Conservation (phyloP, 2,888 invertebrate genomes). For the Metacarcinus magister region DNA sequence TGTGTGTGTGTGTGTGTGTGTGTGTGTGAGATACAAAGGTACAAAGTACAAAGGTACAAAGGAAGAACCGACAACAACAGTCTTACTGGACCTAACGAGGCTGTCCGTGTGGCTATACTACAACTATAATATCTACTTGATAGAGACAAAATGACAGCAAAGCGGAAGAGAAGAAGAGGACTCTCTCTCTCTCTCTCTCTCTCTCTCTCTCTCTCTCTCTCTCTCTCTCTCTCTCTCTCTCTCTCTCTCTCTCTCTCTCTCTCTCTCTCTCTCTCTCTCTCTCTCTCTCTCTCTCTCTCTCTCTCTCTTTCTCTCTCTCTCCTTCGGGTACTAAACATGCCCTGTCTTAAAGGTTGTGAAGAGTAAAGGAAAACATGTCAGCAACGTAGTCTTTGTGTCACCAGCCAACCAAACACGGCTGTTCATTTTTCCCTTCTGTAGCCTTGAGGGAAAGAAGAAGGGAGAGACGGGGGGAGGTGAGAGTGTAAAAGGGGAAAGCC, state of each 20-base stretch:
- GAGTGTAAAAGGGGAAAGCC: background rate
- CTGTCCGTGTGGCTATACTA: too few relatives aligned
- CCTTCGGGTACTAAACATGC: background rate
- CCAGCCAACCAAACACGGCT: background rate
- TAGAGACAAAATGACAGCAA: background rate
- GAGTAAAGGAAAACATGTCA: background rate
- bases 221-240: constrained; percentile 26
- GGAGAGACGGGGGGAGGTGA: background rate
- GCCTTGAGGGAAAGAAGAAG: background rate
- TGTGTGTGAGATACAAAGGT: too few relatives aligned
- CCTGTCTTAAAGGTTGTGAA: background rate
- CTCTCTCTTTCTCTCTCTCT: background rate
- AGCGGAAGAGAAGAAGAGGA: background rate
- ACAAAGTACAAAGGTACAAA: too few relatives aligned
- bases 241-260: constrained; percentile 14
- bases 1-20: too few relatives aligned
- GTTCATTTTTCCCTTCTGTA: background rate
- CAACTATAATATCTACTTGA: too few relatives aligned
- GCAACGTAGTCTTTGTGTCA: background rate
- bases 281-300: background rate
- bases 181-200: constrained; percentile 26
- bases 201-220: constrained; percentile 26
- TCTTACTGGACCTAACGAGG: too few relatives aligned
- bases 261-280: background rate
- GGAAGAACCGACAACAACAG: too few relatives aligned